Conservation (phyloP, 2,888 invertebrate genomes). For the Archips xylosteana region DNA sequence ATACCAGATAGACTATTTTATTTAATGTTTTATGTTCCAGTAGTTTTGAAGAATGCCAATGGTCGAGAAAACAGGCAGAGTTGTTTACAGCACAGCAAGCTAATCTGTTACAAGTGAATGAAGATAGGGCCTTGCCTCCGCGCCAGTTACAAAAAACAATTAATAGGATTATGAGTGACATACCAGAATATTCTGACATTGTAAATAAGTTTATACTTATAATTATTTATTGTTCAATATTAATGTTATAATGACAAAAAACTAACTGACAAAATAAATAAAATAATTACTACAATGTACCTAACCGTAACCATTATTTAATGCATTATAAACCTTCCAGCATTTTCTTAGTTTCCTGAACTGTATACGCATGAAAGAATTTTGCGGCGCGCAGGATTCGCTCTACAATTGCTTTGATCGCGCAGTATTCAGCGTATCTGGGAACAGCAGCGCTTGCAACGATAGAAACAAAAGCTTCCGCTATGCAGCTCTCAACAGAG, state of each 20-base stretch:
- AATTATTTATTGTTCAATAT: background rate
- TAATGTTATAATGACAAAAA: too few relatives aligned
- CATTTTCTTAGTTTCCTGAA: slow-evolving; percentile 97
- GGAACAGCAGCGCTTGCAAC: slow-evolving; percentile 75
- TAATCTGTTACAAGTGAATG: slow-evolving; percentile 92
- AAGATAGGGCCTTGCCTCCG: slow-evolving; percentile 91
- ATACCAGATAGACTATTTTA: background rate
- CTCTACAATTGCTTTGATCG: slow-evolving; percentile 94
- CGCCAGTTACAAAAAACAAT: slow-evolving; percentile 91
- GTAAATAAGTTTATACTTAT: slow-evolving; percentile 72
- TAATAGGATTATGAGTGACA: slow-evolving; percentile 89
- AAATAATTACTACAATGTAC: background rate
- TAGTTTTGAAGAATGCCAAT: slow-evolving; percentile 87
- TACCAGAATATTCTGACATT: slow-evolving; percentile 93
- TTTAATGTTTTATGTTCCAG: slow-evolving; percentile 53
- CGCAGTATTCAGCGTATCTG: slow-evolving; percentile 72
- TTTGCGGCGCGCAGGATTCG: slow-evolving; percentile 92
- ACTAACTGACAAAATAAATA: too few relatives aligned
- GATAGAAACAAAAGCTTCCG: slow-evolving; percentile 89
- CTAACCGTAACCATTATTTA: background rate
- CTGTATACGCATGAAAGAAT: slow-evolving; percentile 94
- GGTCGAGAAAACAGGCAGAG: slow-evolving; percentile 96
- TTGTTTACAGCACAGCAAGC: slow-evolving; percentile 95
- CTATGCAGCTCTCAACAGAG: slow-evolving; percentile 96
- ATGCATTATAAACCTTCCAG: slow-evolving; percentile 81